phyloP scores from a whole-genome alignment of 2,113 vertebrate genomes.

The Porphyrio hochstetteri region DNA sequence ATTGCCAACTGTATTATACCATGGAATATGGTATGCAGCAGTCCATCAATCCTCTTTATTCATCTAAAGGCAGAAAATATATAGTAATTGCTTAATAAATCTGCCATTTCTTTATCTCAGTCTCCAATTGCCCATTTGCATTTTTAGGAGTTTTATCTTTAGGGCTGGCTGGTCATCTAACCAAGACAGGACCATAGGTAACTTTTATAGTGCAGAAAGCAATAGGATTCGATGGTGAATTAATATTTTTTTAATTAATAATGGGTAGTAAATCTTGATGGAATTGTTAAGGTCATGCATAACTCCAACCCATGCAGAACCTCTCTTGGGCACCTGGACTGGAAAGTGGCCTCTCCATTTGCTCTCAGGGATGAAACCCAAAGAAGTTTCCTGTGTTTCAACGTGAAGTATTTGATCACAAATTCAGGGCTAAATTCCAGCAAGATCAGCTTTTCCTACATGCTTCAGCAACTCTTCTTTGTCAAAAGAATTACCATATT shows the following conservation, averaged over 20 bases:
- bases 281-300: neutral
- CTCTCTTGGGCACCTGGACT: neutral
- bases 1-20: constrained; percentile 10
- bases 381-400: neutral
- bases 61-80: constrained; percentile 55
- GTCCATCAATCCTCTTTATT: constrained; percentile 51
- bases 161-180: constrained; percentile 43
- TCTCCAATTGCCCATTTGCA: neutral
- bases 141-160: constrained; percentile 62
- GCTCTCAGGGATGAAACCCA: neutral
- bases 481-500: neutral
- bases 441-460: neutral
- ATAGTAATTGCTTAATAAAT: constrained; percentile 68
- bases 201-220: constrained; percentile 37
- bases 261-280: neutral
- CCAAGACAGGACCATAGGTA: neutral
- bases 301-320: neutral
- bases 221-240: neutral
- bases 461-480: neutral
- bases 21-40: constrained; percentile 3
- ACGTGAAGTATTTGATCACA: neutral
- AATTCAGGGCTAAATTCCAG: neutral
- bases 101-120: constrained; percentile 34
- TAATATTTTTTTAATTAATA: constrained; percentile 32
- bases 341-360: neutral